phyloP scores from a whole-genome alignment of 1,140 invertebrate genomes.

The Hypsibius dujardini region DNA sequence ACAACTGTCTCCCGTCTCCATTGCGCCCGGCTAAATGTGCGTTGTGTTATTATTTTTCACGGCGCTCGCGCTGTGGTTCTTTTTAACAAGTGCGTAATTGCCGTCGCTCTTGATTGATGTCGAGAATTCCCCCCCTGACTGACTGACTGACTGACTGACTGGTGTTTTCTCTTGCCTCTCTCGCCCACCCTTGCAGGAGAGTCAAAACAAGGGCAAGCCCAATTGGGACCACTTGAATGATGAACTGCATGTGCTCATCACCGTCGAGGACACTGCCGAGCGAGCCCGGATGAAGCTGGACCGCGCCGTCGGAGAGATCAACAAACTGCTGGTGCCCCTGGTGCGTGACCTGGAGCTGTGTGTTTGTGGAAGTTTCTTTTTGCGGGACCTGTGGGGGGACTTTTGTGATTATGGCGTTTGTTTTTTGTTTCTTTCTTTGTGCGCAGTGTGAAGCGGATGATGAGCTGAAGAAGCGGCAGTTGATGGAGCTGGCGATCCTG shows the following conservation, averaged over 20 bases:
- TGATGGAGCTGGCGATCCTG: slow-evolving; percentile 99
- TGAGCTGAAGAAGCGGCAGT: slow-evolving; percentile 94
- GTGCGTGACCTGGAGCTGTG: slow-evolving; percentile 27
- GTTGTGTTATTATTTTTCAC: too few relatives aligned
- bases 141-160: too few relatives aligned
- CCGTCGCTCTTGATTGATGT: too few relatives aligned
- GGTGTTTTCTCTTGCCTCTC: too few relatives aligned
- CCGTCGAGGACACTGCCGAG: slow-evolving; percentile 94
- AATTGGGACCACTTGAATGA: slow-evolving; percentile 99
- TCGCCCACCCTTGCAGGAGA: slow-evolving; percentile 53
- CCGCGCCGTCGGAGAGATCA: slow-evolving; percentile 89
- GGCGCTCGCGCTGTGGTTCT: too few relatives aligned
- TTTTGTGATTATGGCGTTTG: slow-evolving; percentile 16
- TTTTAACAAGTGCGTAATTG: too few relatives aligned
- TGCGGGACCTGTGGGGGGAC: not conserved
- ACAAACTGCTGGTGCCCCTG: slow-evolving; percentile 64
- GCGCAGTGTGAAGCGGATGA: slow-evolving; percentile 95
- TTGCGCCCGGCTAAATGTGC: too few relatives aligned
- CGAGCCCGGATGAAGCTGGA: slow-evolving; percentile 79
- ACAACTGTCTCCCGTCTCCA: too few relatives aligned
- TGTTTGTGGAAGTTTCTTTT: too few relatives aligned
- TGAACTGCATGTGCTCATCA: slow-evolving; percentile 91
- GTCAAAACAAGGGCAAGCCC: slow-evolving; percentile 91
- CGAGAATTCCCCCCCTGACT: too few relatives aligned
- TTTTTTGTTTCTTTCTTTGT: slow-evolving; percentile 24